Percentiles rank a stretch among this genome's conserved stretches.
Evolutionary conservation across 2,888 invertebrate species (phyloP).

Genomic region (Drosophila diplacantha): DNA sequence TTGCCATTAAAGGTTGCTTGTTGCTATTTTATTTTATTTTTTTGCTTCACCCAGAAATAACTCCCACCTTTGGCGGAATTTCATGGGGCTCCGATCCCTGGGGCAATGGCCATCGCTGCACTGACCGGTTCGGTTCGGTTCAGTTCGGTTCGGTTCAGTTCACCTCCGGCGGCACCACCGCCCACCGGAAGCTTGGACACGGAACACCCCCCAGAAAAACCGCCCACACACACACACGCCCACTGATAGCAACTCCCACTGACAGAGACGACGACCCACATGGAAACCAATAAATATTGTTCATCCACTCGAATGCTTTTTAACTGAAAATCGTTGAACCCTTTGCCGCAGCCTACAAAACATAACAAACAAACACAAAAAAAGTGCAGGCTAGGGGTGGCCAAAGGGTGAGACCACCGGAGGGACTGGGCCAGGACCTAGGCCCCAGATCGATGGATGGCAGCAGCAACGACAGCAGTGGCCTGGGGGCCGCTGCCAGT

Average conservation of each 20-base stretch:
- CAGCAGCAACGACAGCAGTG: conserved; percentile 22
- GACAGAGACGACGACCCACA: conserved; percentile 43
- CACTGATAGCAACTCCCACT: conserved; percentile 28
- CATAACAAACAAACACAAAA: conserved; percentile 1
- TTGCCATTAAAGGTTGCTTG: background rate
- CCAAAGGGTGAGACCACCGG: too few relatives aligned
- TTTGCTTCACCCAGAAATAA: conserved; percentile 1
- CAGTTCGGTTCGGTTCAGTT: conserved; percentile 14
- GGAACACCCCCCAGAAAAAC: conserved; percentile 1
- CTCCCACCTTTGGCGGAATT: conserved; percentile 13
- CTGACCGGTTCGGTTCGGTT: conserved; percentile 17
- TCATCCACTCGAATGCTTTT: conserved; percentile 73
- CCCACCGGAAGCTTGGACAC: conserved; percentile 35
- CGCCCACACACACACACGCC: conserved; percentile 2
- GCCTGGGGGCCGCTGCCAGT: conserved; percentile 11
- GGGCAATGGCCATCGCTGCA: conserved; percentile 11
- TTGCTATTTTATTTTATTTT: too few relatives aligned
- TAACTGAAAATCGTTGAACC: conserved; percentile 70
- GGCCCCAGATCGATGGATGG: conserved; percentile 31
- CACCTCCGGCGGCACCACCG: conserved; percentile 13
- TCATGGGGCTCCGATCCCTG: conserved; percentile 5
- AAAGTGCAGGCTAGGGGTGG: background rate
- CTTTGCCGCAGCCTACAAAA: conserved; percentile 45
- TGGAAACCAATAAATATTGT: conserved; percentile 74
- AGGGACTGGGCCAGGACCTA: background rate